phyloP scores from a whole-genome alignment of 2,113 vertebrate species.

The Triplophysa tibetana region DNA sequence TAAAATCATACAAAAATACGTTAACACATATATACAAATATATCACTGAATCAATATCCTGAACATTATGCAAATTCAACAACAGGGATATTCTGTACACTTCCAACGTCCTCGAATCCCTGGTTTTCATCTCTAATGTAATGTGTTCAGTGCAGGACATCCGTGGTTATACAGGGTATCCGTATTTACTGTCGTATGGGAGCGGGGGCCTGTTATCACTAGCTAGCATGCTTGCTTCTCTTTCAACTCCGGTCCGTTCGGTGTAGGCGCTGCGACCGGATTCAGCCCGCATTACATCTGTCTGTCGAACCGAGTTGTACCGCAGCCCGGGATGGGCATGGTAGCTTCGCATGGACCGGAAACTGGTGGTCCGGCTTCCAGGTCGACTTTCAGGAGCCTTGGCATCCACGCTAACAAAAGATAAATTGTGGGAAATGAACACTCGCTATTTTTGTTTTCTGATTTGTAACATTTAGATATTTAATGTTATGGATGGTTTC shows the following conservation, averaged over 20 bases:
- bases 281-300: constrained; percentile 37
- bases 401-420: constrained; percentile 67
- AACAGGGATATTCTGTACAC: neutral
- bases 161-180: constrained; percentile 68
- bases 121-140: neutral
- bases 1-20: constrained; percentile 22
- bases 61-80: neutral
- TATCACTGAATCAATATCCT: neutral
- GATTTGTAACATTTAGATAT: no score
- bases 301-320: constrained; percentile 59
- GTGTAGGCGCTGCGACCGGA: constrained; percentile 36
- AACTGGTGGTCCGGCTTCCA: constrained; percentile 65
- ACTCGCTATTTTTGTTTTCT: no score
- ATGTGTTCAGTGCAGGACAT: neutral
- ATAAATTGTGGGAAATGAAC: no score
- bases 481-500: no score
- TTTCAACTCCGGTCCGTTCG: neutral
- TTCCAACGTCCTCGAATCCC: neutral
- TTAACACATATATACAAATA: neutral
- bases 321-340: constrained; percentile 63
- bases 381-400: constrained; percentile 69
- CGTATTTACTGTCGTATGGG: constrained; percentile 69
- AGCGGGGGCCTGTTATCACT: constrained; percentile 25
- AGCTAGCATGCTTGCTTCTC: neutral
- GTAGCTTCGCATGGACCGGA: constrained; percentile 70